Evolutionary conservation across 2,888 invertebrate species (phyloP).

Genomic region (Pterostichus madidus): DNA sequence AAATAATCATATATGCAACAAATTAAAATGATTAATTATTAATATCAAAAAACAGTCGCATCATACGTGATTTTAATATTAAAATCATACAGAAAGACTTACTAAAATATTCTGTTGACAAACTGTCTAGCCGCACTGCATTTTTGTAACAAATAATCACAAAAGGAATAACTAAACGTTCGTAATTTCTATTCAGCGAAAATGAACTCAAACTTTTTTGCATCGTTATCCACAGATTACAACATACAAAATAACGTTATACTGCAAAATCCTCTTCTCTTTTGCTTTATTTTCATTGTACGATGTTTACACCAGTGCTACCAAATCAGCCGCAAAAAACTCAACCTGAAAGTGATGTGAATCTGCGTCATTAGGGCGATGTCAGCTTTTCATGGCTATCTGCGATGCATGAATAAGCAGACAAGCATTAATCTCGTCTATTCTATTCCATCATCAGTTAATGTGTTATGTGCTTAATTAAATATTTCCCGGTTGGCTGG

Average conservation of each 20-base stretch:
- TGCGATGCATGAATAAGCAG: background rate
- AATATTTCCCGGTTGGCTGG: conserved; percentile 19
- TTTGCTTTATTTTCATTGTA: background rate
- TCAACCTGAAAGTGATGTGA: background rate
- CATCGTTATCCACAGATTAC: conserved; percentile 42
- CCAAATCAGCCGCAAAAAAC: conserved; percentile 21
- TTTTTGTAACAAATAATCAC: background rate
- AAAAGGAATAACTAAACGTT: conserved; percentile 20
- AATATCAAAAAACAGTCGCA: background rate
- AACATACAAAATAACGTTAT: background rate
- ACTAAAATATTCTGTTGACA: conserved; percentile 22
- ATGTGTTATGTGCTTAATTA: conserved; percentile 28
- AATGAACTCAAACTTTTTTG: conserved; percentile 35
- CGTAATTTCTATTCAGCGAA: conserved; percentile 39
- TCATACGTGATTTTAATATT: conserved; percentile 36
- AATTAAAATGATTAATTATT: no score
- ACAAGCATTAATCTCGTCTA: conserved; percentile 15
- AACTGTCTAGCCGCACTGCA: background rate
- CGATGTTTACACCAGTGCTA: conserved; percentile 20
- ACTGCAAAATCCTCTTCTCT: conserved; percentile 25
- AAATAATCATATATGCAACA: no score
- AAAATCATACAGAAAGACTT: background rate
- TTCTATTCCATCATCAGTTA: background rate
- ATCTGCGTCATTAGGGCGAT: conserved; percentile 3
- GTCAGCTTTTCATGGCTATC: conserved; percentile 22